Base-by-base conservation (phyloP, 1,140 invertebrate genomes). In the Listronotus bonariensis region DNA sequence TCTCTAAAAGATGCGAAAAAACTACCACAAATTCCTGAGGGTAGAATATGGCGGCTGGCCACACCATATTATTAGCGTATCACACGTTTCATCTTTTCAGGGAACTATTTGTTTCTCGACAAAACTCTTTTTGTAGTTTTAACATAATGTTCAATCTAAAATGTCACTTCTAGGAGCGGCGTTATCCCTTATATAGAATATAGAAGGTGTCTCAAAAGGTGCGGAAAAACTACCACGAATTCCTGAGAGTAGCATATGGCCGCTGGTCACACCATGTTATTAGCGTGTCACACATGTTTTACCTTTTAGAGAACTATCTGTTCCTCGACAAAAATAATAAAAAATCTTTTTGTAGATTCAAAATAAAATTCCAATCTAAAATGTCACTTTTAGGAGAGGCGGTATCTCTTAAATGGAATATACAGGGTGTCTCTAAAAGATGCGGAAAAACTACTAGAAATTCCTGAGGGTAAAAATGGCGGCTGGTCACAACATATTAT, bases 1-100 rank as follows among this genome's bases (percentile, higher is more conserved):
- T n/a, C n/a, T n/a, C n/a, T n/a, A n/a, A n/a, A n/a, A n/a, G n/a
- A n/a, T n/a, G n/a, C n/a, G n/a, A n/a, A n/a, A n/a, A n/a, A n/a
- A n/a, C n/a, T n/a, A n/a, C n/a, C n/a, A n/a, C n/a, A n/a, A n/a
- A n/a, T n/a, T n/a, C n/a, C n/a, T n/a, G n/a, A n/a, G n/a, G n/a
- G n/a, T n/a, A n/a, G n/a, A n/a, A n/a, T n/a, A n/a, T n/a, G n/a
- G n/a, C n/a, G n/a, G 68, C 60, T 59, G 68, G 66, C 68, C 65
- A 70, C 65, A 70, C 68, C 61, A 41, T 69, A 48, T 72, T 72
- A 72, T 72, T 72, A 72, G 63, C 68, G 70, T 72, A 68, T 70
- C 66, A 70, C 54, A 58, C 36, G 63, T 65, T 59, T 65, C 55
- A 65, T 52, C 41, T 55, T 63, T 55, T 63, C 61, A 54, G 32